Evolutionary conservation across 2,888 invertebrate genomes (phyloP), one percentile per base, ranked within the genome.

Genomic region (Gandaritis pyraliata): DNA sequence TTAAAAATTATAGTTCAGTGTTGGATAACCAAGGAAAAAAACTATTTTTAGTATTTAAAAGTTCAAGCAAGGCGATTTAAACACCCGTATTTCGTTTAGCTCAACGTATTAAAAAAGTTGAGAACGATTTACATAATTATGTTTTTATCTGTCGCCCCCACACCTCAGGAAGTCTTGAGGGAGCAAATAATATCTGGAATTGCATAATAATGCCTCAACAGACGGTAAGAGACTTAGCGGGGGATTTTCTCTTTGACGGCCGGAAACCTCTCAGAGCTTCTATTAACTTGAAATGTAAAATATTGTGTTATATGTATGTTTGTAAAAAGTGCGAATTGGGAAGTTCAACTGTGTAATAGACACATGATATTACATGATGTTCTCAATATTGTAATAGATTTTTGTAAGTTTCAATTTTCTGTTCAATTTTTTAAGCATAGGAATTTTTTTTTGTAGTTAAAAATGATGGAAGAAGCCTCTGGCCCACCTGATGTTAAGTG

Each of bases 111-210:
- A 33, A 57, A 64, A 64, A 64, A 64, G 58, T 61, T 59, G 53
- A 52, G 36, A 57, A 41, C 51, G 60, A 64, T 69, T 69, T 67
- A 58, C 70, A 65, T 66, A 65, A 68, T 70, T 69, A 66, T 68
- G 63, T 68, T 70, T 68, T 66, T 68, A 66, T 70, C 68, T 68
- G 58, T 54, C 54, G 47, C 56, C 53, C 53, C 41, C 62, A 58
- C 60, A 58, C 60, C 55, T 61, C 45, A 50, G 46, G 52, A 48
- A 49, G 29, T 30, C 61, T 52, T 15, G 58, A 46, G 56, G 43
- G 54, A 53, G 61, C 61, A 56, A 65, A 65, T 61, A 58, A 58
- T 61, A 58, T 57, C 57, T 56, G 58, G 51, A 56, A 65, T 65
- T 61, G 48, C 55, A 41, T 61, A 56, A 58, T 58, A 65, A 52